phyloP scores from a whole-genome alignment of 2,113 vertebrate species.

The Montifringilla adamsi region DNA sequence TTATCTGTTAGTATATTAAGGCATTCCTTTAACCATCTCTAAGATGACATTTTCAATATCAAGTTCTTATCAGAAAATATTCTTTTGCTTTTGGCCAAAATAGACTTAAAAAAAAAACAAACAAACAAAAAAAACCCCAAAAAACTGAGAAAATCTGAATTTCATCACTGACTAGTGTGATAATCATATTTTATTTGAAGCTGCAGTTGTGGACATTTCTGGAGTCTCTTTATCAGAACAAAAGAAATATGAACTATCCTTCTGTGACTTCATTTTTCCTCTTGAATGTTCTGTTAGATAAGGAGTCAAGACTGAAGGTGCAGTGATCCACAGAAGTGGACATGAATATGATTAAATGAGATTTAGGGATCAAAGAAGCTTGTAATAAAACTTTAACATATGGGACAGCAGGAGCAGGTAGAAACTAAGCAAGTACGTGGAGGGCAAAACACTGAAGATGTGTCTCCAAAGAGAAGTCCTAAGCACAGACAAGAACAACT shows the following conservation, averaged over 20 bases:
- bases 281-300: background rate
- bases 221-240: background rate
- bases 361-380: background rate
- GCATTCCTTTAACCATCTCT: accelerated
- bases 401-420: background rate
- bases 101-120: background rate
- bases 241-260: background rate
- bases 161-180: background rate
- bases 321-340: background rate
- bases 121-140: no score
- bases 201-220: background rate
- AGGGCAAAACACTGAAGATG: background rate
- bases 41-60: accelerated
- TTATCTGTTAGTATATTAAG: background rate
- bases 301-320: background rate
- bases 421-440: accelerated
- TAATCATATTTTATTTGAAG: background rate
- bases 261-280: background rate
- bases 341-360: background rate
- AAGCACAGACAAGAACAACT: background rate
- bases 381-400: background rate
- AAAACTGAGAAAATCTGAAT: background rate
- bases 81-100: background rate
- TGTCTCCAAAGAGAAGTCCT: background rate
- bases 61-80: background rate